Percentiles rank a stretch among this genome's conserved stretches.
Evolutionary conservation across 2,113 vertebrate genomes (phyloP).

Genomic region (Chloropsis cyanopogon): DNA sequence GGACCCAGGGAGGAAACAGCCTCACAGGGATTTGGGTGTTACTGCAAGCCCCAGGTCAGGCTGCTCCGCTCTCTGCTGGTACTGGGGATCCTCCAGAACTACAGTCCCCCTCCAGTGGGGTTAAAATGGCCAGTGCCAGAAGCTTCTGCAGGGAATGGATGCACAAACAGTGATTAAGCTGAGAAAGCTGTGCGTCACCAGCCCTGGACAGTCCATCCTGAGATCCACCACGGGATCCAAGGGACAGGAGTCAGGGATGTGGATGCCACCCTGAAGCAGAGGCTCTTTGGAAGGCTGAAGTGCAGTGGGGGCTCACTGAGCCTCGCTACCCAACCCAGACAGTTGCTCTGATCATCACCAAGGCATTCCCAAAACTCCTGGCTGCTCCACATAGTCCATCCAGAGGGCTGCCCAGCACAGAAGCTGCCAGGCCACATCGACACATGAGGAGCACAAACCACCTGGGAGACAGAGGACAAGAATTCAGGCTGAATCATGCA

Average conservation of each 20-base stretch:
- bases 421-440: not conserved
- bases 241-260: not conserved
- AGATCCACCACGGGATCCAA: not conserved
- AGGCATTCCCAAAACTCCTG: not conserved
- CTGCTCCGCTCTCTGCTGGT: not conserved
- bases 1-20: not conserved
- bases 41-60: not conserved
- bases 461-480: not conserved
- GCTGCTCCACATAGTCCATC: not conserved
- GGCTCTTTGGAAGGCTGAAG: not conserved
- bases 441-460: not conserved
- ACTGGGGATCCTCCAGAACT: not conserved
- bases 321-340: rapidly evolving
- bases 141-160: not conserved
- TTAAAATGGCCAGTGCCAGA: not conserved
- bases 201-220: not conserved
- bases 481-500: not conserved
- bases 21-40: not conserved
- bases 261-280: not conserved
- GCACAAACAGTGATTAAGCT: too few relatives aligned
- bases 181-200: not conserved
- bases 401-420: not conserved
- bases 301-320: rapidly evolving
- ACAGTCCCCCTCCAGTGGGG: not conserved
- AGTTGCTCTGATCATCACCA: not conserved